phyloP scores from a whole-genome alignment of 2,797 vertebrate genomes.

The Moxostoma hubbsi region DNA sequence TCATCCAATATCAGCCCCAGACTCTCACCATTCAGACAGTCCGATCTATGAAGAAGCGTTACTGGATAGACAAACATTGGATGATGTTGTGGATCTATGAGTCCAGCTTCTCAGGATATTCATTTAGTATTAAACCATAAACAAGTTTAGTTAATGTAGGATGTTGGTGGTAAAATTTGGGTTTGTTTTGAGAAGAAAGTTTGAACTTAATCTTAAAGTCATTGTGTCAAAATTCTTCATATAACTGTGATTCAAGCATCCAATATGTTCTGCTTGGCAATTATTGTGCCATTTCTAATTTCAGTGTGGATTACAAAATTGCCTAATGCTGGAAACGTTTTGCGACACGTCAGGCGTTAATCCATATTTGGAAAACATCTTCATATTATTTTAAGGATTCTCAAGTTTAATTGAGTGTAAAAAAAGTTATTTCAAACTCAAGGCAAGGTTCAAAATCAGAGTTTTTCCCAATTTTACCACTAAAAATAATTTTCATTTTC shows the following conservation, averaged over 20 bases:
- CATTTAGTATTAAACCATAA: not conserved
- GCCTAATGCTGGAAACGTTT: not conserved
- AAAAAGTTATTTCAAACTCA: constrained; percentile 19
- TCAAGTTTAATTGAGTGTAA: constrained; percentile 21
- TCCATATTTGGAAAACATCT: not conserved
- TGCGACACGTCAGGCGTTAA: not conserved
- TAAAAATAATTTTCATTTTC: constrained; percentile 38
- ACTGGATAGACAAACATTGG: constrained; percentile 33
- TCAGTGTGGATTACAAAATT: no score
- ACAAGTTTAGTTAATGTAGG: not conserved
- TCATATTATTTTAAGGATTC: constrained; percentile 4
- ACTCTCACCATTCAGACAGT: not conserved
- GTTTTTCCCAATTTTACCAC: constrained; percentile 20
- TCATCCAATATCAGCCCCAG: constrained; percentile 23
- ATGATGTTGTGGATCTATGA: not conserved
- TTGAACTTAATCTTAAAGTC: not conserved
- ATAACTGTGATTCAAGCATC: no score
- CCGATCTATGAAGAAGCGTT: constrained; percentile 9
- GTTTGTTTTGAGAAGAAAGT: no score
- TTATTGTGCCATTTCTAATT: not conserved
- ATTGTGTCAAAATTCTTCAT: no score
- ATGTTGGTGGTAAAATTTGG: not conserved
- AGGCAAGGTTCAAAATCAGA: not conserved
- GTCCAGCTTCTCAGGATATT: not conserved
- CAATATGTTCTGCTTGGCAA: no score